Percentiles rank a stretch among this genome's conserved stretches.
Conservation (phyloP, 2,113 vertebrate species). For the Microtus pennsylvanicus region DNA sequence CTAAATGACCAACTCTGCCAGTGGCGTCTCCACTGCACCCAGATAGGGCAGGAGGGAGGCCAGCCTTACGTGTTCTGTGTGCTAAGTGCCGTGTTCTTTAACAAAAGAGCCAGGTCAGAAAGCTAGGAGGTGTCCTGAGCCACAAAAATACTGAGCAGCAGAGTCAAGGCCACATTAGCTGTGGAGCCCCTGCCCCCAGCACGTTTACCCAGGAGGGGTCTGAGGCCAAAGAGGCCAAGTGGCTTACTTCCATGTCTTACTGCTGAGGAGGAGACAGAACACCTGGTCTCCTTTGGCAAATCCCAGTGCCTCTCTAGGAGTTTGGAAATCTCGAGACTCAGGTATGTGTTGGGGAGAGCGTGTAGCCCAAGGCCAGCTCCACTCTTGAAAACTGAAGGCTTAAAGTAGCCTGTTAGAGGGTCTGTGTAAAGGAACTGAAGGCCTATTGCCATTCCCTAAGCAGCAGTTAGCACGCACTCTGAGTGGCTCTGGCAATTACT, state of each 20-base stretch:
- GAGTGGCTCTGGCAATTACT: neutral
- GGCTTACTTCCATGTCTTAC: neutral
- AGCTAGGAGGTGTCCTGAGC: neutral
- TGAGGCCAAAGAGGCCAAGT: conserved; percentile 23
- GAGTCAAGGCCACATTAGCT: neutral
- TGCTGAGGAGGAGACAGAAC: neutral
- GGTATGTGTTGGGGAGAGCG: neutral
- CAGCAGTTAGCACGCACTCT: neutral
- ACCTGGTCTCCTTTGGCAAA: neutral
- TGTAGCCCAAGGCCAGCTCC: neutral
- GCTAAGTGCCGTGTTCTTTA: neutral
- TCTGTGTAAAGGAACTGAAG: neutral
- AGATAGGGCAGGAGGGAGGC: neutral
- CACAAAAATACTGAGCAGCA: neutral
- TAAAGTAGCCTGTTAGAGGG: neutral
- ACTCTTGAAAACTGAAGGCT: neutral
- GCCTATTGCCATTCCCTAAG: neutral
- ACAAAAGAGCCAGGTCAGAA: neutral
- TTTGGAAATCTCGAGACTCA: neutral
- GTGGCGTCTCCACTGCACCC: neutral
- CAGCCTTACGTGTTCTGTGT: neutral
- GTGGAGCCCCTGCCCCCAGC: neutral
- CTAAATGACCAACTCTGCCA: neutral
- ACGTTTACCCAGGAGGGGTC: neutral
- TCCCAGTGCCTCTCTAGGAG: neutral